Conservation (phyloP, 2,113 vertebrate genomes). For the Psammodynastes pulverulentus region DNA sequence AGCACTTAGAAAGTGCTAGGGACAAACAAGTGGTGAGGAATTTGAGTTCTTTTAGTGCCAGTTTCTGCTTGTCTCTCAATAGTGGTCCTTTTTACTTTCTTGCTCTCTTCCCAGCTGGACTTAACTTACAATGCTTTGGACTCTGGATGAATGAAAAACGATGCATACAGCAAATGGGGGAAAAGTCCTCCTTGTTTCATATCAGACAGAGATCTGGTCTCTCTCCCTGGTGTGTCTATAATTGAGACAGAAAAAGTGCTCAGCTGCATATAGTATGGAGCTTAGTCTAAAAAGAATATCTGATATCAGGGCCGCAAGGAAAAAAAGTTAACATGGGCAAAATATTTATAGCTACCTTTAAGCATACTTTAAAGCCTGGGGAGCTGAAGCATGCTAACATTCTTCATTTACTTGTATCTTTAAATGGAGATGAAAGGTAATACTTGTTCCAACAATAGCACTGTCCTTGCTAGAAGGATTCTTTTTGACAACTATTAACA, state of each 20-base stretch:
- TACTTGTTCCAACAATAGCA: slow-evolving; percentile 13
- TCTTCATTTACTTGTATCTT: slow-evolving; percentile 3
- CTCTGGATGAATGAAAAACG: neutral
- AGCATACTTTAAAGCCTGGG: neutral
- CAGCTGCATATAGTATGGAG: neutral
- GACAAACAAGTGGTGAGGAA: neutral
- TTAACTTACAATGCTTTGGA: neutral
- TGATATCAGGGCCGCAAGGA: neutral
- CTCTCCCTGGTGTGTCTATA: neutral
- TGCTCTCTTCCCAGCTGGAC: neutral
- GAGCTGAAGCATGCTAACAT: neutral
- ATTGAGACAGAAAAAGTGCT: neutral
- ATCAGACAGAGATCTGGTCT: neutral
- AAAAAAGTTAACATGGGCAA: neutral
- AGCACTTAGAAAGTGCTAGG: neutral
- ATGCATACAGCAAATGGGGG: neutral
- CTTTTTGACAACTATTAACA: neutral
- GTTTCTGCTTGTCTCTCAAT: neutral
- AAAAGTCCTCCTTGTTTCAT: neutral
- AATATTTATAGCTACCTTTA: neutral
- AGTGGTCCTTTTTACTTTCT: neutral
- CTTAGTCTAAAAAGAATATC: neutral
- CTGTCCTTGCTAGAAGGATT: neutral
- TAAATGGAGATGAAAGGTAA: neutral
- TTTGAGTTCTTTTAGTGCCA: neutral